Percentiles rank a stretch among this genome's conserved stretches.
Evolutionary conservation across 2,113 vertebrate genomes (phyloP).

Genomic region (Tylochromis polylepis): DNA sequence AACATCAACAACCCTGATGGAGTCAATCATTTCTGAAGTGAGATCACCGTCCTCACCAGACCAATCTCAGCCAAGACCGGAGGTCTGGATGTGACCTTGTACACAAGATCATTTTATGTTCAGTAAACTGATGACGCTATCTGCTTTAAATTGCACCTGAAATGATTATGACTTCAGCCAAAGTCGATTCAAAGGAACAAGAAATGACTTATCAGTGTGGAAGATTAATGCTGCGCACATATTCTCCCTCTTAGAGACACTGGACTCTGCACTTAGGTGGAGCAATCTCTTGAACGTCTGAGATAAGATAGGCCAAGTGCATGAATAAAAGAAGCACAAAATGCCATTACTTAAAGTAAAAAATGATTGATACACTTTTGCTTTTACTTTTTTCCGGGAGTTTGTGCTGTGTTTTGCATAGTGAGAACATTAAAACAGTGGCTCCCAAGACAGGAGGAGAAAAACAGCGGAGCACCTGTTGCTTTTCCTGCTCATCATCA

Average conservation of each 20-base stretch:
- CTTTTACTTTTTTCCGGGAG: neutral
- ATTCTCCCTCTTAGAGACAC: constrained; percentile 25
- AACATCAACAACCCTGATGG: neutral
- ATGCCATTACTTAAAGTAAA: neutral
- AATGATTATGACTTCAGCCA: constrained; percentile 34
- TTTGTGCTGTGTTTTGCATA: neutral
- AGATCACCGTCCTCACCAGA: neutral
- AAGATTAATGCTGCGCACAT: constrained; percentile 44
- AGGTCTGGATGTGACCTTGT: constrained; percentile 11
- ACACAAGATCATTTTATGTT: constrained; percentile 13
- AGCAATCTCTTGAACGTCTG: constrained; percentile 24
- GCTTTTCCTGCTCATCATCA: neutral
- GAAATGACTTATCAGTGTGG: constrained; percentile 34
- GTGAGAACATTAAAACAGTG: neutral
- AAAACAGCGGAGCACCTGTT: neutral
- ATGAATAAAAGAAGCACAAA: constrained; percentile 19
- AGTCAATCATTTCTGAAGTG: constrained; percentile 26
- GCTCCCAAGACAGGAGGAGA: neutral
- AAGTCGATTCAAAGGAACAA: neutral
- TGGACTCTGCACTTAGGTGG: constrained; percentile 67
- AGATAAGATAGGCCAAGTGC: constrained; percentile 68
- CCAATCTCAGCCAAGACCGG: neutral
- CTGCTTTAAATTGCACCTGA: constrained; percentile 40
- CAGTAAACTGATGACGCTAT: constrained; percentile 44
- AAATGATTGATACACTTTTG: neutral